Percentiles rank a stretch among this genome's conserved stretches.
These are phyloP conservation scores for Drosophila jambulina DNA, from an alignment of 1,140 invertebrate genomes.

Conservation along the genomic window DNA sequence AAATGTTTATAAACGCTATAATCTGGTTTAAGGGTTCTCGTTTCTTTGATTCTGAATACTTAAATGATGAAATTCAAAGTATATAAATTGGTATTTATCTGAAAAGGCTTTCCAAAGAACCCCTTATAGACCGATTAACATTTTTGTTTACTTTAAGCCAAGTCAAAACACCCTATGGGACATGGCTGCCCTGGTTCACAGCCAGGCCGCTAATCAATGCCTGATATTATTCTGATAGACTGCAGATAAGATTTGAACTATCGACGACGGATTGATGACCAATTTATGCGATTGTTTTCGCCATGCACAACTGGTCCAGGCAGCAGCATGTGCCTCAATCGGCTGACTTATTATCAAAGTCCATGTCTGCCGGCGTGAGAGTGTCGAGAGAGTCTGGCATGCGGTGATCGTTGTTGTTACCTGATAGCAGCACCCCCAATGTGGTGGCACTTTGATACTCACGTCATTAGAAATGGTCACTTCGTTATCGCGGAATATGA, in stretches of 20 bases:
- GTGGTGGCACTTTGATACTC: constrained; percentile 68
- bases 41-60: background rate
- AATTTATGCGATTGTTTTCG: background rate
- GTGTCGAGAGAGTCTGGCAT: constrained; percentile 39
- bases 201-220: background rate
- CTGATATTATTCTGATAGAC: background rate
- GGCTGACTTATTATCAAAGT: constrained; percentile 74
- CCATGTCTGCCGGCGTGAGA: constrained; percentile 43
- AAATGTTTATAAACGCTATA: background rate
- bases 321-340: constrained; percentile 48
- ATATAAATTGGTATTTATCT: background rate
- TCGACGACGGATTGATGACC: background rate
- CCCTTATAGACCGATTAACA: background rate
- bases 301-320: constrained; percentile 4
- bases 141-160: background rate
- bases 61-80: background rate
- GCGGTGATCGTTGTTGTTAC: constrained; percentile 5
- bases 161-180: background rate
- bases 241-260: constrained; percentile 22
- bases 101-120: background rate
- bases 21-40: too few species aligned
- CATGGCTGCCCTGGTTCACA: background rate
- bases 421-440: constrained; percentile 35
- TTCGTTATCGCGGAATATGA: constrained; percentile 76
- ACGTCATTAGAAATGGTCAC: constrained; percentile 80